Evolutionary conservation across 92 coral and sea anemone species (phyloP), one percentile per base, ranked within the genome.

Genomic region (Actinernus sp.): DNA sequence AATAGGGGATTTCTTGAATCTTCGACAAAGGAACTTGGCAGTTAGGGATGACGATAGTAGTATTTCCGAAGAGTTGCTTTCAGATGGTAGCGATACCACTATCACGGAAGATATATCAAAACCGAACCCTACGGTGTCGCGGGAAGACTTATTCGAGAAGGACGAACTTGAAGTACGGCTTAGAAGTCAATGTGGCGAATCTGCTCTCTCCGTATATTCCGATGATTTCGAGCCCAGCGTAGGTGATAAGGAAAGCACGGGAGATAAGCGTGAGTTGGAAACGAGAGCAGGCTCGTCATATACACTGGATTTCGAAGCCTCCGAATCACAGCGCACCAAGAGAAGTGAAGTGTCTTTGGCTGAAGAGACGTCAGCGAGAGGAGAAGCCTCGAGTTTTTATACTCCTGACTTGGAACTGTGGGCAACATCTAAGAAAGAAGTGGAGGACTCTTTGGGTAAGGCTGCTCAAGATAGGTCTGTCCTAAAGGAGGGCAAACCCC

Each of bases 221-320:
- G 67, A 60, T 2, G 67, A 60, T 39, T 60, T 60, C 50, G 67
- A 60, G 21, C 49, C 67, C 19, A 19, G 49, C 10, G 34, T 14
- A 19, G 67, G 18, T 4, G 52, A 60, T 17, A 21, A 51, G 17
- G 67, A 60, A 25, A 12, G 8, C 8, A n/a, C 3, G 5, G 20
- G 20, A 4, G 24, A 31, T 24, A 17, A 31, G 2, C 25, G 20
- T 3, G 26, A 8, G 1, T 10, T 21, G 2, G 65, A 58, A 11
- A 23, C 19, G 23, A 24, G 25, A 13, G 50, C 50, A 10, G 50
- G 21, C 46, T 54, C 69, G 0, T 73, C 84, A 2, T 85, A 79
- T 54, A 61, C 69, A 1, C 56, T 82, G 32, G 92, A 85, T 58
- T 79, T 89, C 43, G 85, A 75, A 26, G 62, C 41, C 10, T 76